Percentiles rank a stretch among this genome's conserved stretches.
These are phyloP conservation scores for Chrysopilus asiliformis DNA, from an alignment of 2,888 invertebrate species.

Conservation along the genomic window DNA sequence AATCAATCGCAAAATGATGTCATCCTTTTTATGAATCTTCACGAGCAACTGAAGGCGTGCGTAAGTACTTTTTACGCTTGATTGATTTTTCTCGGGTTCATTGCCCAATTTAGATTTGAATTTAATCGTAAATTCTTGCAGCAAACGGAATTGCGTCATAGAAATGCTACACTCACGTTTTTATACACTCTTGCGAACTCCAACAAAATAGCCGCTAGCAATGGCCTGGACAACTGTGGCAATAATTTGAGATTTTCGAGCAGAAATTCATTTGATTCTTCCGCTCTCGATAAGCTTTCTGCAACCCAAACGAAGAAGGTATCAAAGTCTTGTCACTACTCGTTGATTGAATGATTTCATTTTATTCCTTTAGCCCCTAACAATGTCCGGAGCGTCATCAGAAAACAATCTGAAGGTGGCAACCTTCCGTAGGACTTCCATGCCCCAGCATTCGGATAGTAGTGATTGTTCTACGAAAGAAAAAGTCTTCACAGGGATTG, in stretches of 20 bases:
- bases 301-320: too few relatives aligned
- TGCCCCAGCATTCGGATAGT: slow-evolving; percentile 15
- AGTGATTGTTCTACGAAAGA: slow-evolving; percentile 14
- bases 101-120: slow-evolving; percentile 10
- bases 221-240: slow-evolving; percentile 1
- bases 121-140: slow-evolving; percentile 19
- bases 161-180: slow-evolving; percentile 43
- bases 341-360: too few relatives aligned
- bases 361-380: not conserved
- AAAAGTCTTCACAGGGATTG: too few relatives aligned
- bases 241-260: not conserved
- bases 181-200: too few relatives aligned
- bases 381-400: slow-evolving; percentile 5
- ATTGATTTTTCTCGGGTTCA: slow-evolving; percentile 4
- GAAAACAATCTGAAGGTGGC: slow-evolving; percentile 15
- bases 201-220: not conserved
- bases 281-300: too few relatives aligned
- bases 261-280: too few relatives aligned
- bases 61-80: slow-evolving; percentile 17
- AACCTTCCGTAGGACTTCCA: slow-evolving; percentile 4
- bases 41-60: slow-evolving; percentile 25
- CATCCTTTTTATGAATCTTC: slow-evolving; percentile 22
- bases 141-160: slow-evolving; percentile 46
- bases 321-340: too few relatives aligned
- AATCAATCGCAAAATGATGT: slow-evolving; percentile 17